A percentile compares a stretch with the other conserved stretches of the same genome.
Evolutionary conservation across 2,113 vertebrate genomes (phyloP).

Genomic region (Capreolus pygargus): DNA sequence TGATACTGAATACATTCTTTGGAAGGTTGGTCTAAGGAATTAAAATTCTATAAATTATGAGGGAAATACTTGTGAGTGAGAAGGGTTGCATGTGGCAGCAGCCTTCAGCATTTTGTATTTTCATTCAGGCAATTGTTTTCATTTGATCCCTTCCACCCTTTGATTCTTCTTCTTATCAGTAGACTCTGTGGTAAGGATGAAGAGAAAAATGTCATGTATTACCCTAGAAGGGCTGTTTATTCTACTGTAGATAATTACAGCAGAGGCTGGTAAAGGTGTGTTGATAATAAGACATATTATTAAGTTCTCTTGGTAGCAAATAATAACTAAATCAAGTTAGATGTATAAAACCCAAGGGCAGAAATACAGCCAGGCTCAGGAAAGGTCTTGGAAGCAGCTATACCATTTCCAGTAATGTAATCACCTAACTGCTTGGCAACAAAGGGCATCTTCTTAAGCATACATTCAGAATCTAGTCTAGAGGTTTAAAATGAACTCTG

Average conservation of each 20-base stretch:
- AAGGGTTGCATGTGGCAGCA: not conserved
- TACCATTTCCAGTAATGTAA: not conserved
- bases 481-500: not conserved
- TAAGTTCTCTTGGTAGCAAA: constrained; percentile 23
- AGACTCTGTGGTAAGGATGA: not conserved
- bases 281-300: not conserved
- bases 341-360: not conserved
- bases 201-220: not conserved
- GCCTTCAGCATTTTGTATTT: not conserved
- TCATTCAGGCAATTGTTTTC: not conserved
- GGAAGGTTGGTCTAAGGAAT: not conserved
- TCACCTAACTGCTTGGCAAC: not conserved
- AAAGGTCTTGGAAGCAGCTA: not conserved
- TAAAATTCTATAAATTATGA: not conserved
- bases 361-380: not conserved
- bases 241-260: not conserved
- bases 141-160: not conserved
- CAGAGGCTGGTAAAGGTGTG: not conserved
- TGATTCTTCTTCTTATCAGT: not conserved
- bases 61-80: not conserved
- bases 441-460: not conserved
- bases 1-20: not conserved
- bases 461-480: not conserved
- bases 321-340: not conserved
- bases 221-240: not conserved